These are phyloP conservation scores for Peromyscus eremicus DNA, from an alignment of 2,797 vertebrate species.

Conservation along the genomic window DNA sequence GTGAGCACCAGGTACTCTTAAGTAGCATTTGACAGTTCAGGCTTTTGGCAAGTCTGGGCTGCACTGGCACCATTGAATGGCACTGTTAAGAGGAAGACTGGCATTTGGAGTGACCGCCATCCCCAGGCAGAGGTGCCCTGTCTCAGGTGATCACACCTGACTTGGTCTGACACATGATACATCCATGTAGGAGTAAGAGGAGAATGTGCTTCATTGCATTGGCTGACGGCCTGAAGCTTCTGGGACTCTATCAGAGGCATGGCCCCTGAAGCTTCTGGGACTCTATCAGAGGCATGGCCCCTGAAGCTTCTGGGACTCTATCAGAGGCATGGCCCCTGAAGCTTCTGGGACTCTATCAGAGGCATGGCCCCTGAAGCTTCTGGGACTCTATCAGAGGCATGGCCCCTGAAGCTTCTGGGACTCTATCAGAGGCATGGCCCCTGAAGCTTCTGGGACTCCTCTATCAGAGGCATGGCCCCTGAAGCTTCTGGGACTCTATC, in stretches of 20 bases:
- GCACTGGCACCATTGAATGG: background rate
- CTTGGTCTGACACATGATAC: constrained; percentile 63
- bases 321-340: background rate
- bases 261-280: background rate
- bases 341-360: background rate
- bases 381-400: background rate
- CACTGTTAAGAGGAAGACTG: constrained; percentile 62
- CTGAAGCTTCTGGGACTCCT: too few relatives aligned
- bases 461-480: background rate
- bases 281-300: background rate
- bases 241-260: background rate
- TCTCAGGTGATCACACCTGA: constrained; percentile 60
- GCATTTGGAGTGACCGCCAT: constrained; percentile 37
- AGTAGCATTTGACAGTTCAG: background rate
- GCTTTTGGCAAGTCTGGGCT: background rate
- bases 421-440: background rate
- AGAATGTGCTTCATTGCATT: background rate
- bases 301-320: background rate
- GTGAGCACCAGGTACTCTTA: background rate
- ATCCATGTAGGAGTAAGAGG: constrained; percentile 58
- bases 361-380: background rate
- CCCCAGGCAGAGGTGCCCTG: constrained; percentile 22
- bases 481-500: background rate
- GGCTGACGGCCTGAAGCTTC: background rate
- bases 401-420: background rate